Evolutionary conservation across 2,888 invertebrate genomes (phyloP), one percentile per base, ranked within the genome.

Genomic region (Leptinotarsa tumamoca): DNA sequence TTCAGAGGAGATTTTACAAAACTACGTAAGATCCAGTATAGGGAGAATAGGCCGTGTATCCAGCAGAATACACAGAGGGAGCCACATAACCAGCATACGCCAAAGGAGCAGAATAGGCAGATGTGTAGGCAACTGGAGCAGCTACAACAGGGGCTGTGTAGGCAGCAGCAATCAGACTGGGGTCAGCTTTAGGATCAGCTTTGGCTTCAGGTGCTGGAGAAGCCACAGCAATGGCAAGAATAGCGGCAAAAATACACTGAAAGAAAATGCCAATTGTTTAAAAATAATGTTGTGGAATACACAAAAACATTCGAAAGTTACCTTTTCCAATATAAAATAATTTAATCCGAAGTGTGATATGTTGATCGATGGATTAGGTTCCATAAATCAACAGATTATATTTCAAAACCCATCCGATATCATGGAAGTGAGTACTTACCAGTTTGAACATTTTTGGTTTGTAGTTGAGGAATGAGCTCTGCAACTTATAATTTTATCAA

Each of bases 221-320:
- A 61, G 80, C 68, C 54, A 76, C 75, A 43, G 78, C 80, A 54
- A 80, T 68, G 49, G 81, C 80, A 71, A 80, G 73, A 68, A 81
- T 75, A 76, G 79, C 77, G 51, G 69, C 71, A 63, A 80, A 72
- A 52, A 79, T 68, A 66, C 77, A 71, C 81, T 81, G 56, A 21
- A 78, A 80, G 4, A 21, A 58, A 58, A 58, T 17, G 4, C 17
- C 51, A 52, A 17, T 2, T 52, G 51, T 4, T 52, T 2, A 14
- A 14, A 52, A 17, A 52, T 0, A 17, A 14, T 4, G 1, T 14
- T 17, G 17, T 51, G 49, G 21, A 73, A 50, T 49, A 73, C 33
- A 33, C 7, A 33, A 10, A 43, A 43, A 43, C 2, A 1, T 43
- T 43, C 2, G 43, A 43, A 43, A 10, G 43, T 10, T 43, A 0